Conservation (phyloP, 2,888 invertebrate genomes). For the Eremobia ochroleuca region DNA sequence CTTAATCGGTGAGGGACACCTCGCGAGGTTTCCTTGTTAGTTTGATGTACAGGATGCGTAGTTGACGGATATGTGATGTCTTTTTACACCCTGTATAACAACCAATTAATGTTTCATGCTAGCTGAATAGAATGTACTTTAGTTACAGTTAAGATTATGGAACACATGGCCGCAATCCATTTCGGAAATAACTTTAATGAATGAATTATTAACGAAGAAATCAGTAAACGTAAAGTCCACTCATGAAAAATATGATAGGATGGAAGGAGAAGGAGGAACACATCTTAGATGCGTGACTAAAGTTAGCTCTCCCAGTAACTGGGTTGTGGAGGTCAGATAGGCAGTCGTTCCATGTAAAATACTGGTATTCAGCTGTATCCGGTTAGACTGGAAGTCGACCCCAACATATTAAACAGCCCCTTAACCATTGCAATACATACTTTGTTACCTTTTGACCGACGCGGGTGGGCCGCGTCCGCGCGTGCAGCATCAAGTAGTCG, state of each 20-base stretch:
- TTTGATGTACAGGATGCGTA: too few relatives aligned
- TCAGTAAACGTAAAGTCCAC: background rate
- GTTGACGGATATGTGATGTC: too few relatives aligned
- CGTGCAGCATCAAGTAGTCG: conserved; percentile 98
- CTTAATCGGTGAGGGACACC: too few relatives aligned
- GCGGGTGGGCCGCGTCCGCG: conserved; percentile 95
- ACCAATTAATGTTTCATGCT: background rate
- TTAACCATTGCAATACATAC: conserved; percentile 80
- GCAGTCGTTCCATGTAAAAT: background rate
- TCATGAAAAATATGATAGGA: too few relatives aligned
- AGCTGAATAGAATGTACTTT: background rate
- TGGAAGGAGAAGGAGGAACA: too few relatives aligned
- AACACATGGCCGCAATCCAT: background rate
- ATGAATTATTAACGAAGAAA: background rate
- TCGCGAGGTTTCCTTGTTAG: too few relatives aligned
- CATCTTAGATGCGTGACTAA: background rate
- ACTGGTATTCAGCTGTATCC: background rate
- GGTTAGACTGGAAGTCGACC: background rate
- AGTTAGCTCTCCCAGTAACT: background rate
- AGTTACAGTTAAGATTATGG: background rate
- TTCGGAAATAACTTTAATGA: background rate
- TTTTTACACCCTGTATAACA: too few relatives aligned
- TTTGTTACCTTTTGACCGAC: conserved; percentile 94
- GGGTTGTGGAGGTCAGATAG: background rate
- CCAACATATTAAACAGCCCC: conserved; percentile 43